Percentiles rank a stretch among this genome's conserved stretches.
These are phyloP conservation scores for Candoia aspera DNA, from an alignment of 2,113 vertebrate species.

Conservation along the genomic window DNA sequence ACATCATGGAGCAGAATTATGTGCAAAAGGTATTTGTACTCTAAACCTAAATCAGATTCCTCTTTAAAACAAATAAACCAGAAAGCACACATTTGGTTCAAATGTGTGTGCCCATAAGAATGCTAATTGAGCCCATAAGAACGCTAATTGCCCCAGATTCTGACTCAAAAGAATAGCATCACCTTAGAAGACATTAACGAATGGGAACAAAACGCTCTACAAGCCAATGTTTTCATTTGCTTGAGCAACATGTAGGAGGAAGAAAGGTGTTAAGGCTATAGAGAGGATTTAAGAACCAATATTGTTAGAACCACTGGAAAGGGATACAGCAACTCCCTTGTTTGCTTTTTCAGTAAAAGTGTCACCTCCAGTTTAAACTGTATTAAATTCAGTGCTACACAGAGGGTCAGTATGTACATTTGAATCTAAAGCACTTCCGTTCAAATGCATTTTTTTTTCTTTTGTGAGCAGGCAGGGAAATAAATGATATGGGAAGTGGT, in stretches of 20 bases:
- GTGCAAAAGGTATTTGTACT: background rate
- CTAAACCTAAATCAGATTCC: background rate
- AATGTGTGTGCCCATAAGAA: background rate
- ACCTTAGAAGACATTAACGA: background rate
- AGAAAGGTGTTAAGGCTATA: background rate
- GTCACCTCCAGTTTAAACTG: background rate
- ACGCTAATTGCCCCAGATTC: background rate
- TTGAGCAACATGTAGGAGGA: background rate
- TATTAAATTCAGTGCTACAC: background rate
- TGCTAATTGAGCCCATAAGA: background rate
- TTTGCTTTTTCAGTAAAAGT: constrained; percentile 6
- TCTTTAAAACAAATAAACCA: constrained; percentile 1
- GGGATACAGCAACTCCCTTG: background rate
- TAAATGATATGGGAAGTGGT: background rate
- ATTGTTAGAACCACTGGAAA: background rate
- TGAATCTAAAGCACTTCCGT: background rate
- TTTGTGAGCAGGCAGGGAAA: background rate
- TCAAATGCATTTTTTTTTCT: constrained; percentile 20
- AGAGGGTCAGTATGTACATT: constrained; percentile 1
- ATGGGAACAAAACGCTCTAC: rapidly evolving
- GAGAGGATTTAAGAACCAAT: background rate
- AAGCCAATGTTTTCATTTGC: background rate
- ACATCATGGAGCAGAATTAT: background rate
- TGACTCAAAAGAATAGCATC: background rate
- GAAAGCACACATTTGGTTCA: background rate